Base-by-base conservation (phyloP, 2,888 invertebrate genomes). In the Enchytraeus crypticus region DNA sequence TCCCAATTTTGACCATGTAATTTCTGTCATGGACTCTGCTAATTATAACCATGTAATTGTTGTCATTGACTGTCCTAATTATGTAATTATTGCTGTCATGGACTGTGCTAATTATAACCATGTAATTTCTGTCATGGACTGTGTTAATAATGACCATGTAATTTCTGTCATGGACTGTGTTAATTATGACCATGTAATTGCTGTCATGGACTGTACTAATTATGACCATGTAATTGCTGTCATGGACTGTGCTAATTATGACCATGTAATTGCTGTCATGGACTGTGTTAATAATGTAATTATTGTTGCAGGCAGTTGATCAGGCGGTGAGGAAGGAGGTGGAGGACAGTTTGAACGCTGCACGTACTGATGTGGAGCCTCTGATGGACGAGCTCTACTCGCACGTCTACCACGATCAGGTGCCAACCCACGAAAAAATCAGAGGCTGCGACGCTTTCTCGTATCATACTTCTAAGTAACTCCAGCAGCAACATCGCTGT, bases 301-400 rank as follows among this genome's bases (percentile, higher is more conserved):
- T 47, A 5, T 30, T 51, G 53, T 18, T 29, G 5, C 70, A 83
- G 82, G 86, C 87, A 81, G 86, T 97, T 70, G 97, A 98, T 74
- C 82, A 83, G 23, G 87, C 87, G 76, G 88, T 95, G n/a, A 86
- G 90, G 63, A 85, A 87, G 71, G 85, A 85, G 68, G 86, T 98
- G 0, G 96, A 96, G 75, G 90, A 89, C 64, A 91, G 90, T 0
- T 86, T 87, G 2, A 87, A 87, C 71, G 75, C 81, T 33, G 87
- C 92, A 0, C 89, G 88, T 73, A 68, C 82, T 3, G 92, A 92
- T 67, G 81, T 85, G 5, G 92, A 92, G 80, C 84, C 91, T 57
- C 84, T 85, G 0, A 23, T 85, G 0, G 85, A 86, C 58, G 92
- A 92, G 76, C 82, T 95, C 5, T 84, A 88, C 66, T 85, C 85